Percentiles rank a stretch among this genome's conserved stretches.
phyloP scores from a whole-genome alignment of 2,888 invertebrate genomes.

The Drosophila lutescens region DNA sequence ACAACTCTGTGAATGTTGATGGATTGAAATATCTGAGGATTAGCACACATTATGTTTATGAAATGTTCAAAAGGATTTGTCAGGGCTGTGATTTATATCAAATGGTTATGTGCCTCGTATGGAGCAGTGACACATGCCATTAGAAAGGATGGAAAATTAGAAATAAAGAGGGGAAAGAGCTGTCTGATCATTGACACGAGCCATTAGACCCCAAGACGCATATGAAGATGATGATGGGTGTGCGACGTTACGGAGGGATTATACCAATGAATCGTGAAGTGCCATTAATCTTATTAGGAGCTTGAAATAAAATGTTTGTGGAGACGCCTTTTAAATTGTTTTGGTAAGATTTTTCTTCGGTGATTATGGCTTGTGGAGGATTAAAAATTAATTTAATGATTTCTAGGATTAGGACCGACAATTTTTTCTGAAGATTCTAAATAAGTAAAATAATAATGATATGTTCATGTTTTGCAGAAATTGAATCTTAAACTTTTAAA shows the following conservation, averaged over 20 bases:
- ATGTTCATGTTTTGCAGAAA: no score
- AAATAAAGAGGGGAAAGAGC: slow-evolving; percentile 5
- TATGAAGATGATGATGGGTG: slow-evolving; percentile 23
- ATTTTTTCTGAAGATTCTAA: background rate
- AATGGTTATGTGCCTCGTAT: slow-evolving; percentile 23
- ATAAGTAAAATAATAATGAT: no score
- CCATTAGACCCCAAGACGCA: slow-evolving; percentile 35
- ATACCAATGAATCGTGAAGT: slow-evolving; percentile 31
- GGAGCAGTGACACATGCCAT: slow-evolving; percentile 52
- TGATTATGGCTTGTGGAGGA: slow-evolving; percentile 18
- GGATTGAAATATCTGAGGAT: slow-evolving; percentile 56
- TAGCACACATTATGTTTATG: slow-evolving; percentile 63
- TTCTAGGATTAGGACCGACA: background rate
- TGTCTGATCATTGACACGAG: slow-evolving; percentile 47
- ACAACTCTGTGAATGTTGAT: slow-evolving; percentile 14
- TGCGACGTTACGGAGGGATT: slow-evolving; percentile 13
- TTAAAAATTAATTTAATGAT: slow-evolving; percentile 12
- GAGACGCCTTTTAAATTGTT: slow-evolving; percentile 37
- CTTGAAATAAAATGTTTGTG: slow-evolving; percentile 10
- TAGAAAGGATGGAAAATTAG: slow-evolving; percentile 29
- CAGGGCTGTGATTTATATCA: slow-evolving; percentile 54
- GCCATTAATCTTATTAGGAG: slow-evolving; percentile 45
- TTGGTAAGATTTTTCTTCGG: slow-evolving; percentile 21
- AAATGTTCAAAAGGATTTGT: slow-evolving; percentile 67
- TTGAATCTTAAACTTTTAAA: no score